Conservation (phyloP, 2,113 vertebrate species). For the Lonchura striata region DNA sequence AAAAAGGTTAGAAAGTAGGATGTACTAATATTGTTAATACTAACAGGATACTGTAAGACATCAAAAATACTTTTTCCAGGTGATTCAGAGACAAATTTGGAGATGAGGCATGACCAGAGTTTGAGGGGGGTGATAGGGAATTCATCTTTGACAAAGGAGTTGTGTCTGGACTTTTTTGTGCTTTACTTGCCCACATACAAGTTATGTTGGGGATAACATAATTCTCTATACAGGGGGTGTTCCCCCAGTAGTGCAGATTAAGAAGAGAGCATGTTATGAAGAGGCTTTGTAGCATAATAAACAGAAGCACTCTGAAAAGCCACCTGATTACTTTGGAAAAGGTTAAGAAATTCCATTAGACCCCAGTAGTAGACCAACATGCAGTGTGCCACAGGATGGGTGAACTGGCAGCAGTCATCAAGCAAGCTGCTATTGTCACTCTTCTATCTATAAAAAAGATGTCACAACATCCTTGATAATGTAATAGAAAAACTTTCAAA, state of each 20-base stretch:
- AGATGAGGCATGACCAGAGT: background rate
- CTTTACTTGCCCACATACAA: background rate
- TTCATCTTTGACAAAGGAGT: background rate
- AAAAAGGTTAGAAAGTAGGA: background rate
- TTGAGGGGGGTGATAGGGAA: background rate
- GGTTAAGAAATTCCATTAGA: background rate
- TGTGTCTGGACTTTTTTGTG: background rate
- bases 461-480: background rate
- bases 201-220: background rate
- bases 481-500: rapidly evolving
- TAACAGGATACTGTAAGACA: background rate
- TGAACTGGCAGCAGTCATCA: background rate
- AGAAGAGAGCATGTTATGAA: background rate
- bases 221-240: background rate
- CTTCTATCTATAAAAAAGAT: background rate
- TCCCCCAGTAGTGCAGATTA: rapidly evolving
- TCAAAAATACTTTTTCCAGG: background rate
- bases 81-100: background rate
- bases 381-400: background rate
- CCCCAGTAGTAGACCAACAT: background rate
- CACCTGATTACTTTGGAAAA: background rate
- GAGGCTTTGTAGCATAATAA: background rate
- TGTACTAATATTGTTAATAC: background rate
- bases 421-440: background rate
- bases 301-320: background rate